phyloP scores from a whole-genome alignment of 2,113 vertebrate genomes.

The Hippotragus niger region DNA sequence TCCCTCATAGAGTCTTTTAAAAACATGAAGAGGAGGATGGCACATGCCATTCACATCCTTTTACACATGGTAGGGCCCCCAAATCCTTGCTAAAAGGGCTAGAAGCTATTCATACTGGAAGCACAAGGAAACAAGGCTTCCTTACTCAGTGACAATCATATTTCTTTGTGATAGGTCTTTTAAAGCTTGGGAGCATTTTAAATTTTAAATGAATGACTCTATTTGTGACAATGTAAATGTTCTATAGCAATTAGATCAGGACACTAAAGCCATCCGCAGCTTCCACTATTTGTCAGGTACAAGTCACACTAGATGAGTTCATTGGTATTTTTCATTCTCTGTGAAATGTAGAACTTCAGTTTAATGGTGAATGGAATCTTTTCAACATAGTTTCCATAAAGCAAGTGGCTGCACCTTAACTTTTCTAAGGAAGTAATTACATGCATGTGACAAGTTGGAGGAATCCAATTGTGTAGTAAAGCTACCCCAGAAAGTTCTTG shows the following conservation, averaged over 20 bases:
- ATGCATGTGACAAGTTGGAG: not conserved
- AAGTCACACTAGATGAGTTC: not conserved
- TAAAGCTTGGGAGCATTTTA: not conserved
- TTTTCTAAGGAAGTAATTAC: slow-evolving; percentile 35
- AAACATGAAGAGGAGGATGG: not conserved
- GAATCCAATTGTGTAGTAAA: not conserved
- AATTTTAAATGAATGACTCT: slow-evolving; percentile 42
- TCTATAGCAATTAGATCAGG: not conserved
- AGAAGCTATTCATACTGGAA: slow-evolving; percentile 10
- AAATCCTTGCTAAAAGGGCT: not conserved
- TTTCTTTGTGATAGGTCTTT: slow-evolving; percentile 27
- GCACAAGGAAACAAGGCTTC: not conserved
- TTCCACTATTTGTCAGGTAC: not conserved
- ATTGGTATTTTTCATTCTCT: slow-evolving; percentile 33
- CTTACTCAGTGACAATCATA: not conserved
- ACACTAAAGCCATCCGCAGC: not conserved
- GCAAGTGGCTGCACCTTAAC: not conserved
- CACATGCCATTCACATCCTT: slow-evolving; percentile 2
- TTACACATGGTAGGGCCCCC: not conserved
- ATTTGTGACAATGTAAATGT: slow-evolving; percentile 22
- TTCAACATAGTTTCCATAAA: not conserved
- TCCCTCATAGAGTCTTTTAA: not conserved
- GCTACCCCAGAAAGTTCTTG: not conserved
- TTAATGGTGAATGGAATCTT: not conserved
- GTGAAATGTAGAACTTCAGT: slow-evolving; percentile 24